Percentiles rank a stretch among this genome's conserved stretches.
Conservation (phyloP, 2,113 vertebrate genomes). For the Rhynchopsitta pachyrhyncha region DNA sequence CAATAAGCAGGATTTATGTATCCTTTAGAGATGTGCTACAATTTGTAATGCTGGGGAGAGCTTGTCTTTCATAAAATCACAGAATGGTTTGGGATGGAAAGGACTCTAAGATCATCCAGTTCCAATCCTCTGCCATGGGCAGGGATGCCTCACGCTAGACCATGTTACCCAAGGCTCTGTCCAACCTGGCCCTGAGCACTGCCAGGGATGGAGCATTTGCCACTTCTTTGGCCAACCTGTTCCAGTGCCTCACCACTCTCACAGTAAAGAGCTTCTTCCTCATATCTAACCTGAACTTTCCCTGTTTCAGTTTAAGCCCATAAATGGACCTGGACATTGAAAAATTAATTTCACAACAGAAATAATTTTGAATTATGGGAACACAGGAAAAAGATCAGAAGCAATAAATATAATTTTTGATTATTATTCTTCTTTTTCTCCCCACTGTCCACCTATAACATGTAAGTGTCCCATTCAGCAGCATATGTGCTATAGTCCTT, state of each 20-base stretch:
- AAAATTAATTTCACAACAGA: conserved; percentile 1
- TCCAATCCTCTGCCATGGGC: neutral
- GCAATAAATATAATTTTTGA: neutral
- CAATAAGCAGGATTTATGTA: accelerated
- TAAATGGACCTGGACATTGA: neutral
- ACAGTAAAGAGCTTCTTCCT: neutral
- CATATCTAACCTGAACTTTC: neutral
- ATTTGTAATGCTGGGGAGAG: neutral
- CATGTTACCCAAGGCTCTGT: neutral
- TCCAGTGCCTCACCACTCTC: neutral
- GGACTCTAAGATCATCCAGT: neutral
- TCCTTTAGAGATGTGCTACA: neutral
- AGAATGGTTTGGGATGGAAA: neutral
- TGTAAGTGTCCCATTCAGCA: neutral
- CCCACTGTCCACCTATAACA: neutral
- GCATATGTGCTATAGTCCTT: neutral
- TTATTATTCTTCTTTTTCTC: neutral
- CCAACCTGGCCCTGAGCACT: neutral
- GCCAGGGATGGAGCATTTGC: neutral
- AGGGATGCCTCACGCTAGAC: neutral
- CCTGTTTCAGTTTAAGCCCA: neutral
- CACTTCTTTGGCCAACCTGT: neutral
- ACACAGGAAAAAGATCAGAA: neutral
- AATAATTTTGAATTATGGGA: neutral
- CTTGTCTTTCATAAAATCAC: neutral